phyloP scores from a whole-genome alignment of 2,797 vertebrate genomes.

The Crocidura indochinensis region DNA sequence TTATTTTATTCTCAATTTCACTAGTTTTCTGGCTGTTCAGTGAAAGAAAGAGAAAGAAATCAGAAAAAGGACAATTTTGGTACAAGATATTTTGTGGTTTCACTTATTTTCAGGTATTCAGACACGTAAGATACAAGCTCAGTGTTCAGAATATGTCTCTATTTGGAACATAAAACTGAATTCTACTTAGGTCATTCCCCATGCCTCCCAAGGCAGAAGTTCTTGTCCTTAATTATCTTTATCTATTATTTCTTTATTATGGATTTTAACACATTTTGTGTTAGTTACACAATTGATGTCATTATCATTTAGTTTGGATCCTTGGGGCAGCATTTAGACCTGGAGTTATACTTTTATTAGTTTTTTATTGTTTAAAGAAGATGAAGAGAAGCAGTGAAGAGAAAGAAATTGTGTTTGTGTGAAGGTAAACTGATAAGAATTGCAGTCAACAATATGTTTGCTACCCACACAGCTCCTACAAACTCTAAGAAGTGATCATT shows the following conservation, averaged over 20 bases:
- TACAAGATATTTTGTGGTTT: neutral
- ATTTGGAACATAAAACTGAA: neutral
- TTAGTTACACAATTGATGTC: neutral
- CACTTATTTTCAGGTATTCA: neutral
- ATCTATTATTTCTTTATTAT: neutral
- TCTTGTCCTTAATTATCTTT: neutral
- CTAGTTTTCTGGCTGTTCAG: neutral
- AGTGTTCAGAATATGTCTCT: neutral
- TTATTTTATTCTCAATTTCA: constrained; percentile 20
- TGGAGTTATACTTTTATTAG: neutral
- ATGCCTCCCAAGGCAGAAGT: neutral
- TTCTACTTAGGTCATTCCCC: neutral
- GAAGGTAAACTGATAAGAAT: neutral
- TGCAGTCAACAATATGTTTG: neutral
- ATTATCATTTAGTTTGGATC: neutral
- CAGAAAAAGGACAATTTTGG: neutral
- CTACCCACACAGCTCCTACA: neutral
- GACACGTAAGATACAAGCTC: neutral
- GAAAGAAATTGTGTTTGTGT: neutral
- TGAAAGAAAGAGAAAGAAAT: neutral
- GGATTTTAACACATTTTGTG: neutral
- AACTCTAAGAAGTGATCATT: neutral
- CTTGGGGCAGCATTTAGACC: neutral
- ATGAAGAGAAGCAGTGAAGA: neutral
- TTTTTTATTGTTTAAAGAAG: neutral